A percentile compares a stretch with the other conserved stretches of the same genome.
Evolutionary conservation across 2,888 invertebrate genomes (phyloP).

Genomic region (Linyphia triangularis): DNA sequence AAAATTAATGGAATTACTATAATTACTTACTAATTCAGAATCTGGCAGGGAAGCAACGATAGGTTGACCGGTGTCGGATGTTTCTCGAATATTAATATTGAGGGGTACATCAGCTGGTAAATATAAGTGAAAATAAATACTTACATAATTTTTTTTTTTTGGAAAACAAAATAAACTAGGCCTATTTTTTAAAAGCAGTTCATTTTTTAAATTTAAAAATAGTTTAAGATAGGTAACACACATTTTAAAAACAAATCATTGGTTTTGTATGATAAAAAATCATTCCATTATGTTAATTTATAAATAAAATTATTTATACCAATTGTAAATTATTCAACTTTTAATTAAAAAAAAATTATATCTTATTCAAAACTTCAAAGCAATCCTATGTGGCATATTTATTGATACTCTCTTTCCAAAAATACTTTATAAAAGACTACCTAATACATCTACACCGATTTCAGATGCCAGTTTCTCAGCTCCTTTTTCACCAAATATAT

Average conservation of each 20-base stretch:
- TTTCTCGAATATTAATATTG: conserved; percentile 85
- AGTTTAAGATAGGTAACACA: neutral
- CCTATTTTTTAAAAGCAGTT: neutral
- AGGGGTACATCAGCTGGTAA: conserved; percentile 87
- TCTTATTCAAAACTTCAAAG: neutral
- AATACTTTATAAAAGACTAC: too few relatives aligned
- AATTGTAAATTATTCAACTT: neutral
- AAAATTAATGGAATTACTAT: too few relatives aligned
- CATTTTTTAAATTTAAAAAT: neutral
- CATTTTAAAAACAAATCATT: neutral
- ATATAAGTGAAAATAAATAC: neutral
- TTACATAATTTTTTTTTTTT: too few relatives aligned
- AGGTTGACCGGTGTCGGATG: conserved; percentile 88
- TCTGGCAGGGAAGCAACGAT: conserved; percentile 86
- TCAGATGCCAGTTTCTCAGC: conserved; percentile 83
- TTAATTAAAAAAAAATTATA: neutral
- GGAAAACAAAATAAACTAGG: neutral
- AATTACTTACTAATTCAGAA: conserved; percentile 79
- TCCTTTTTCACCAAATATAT: conserved; percentile 87
- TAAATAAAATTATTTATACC: neutral
- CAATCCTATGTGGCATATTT: too few relatives aligned
- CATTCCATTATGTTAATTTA: neutral
- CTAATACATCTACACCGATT: conserved; percentile 81
- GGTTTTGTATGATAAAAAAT: too few relatives aligned
- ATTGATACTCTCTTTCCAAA: too few relatives aligned